These are phyloP conservation scores for Drosophila testacea DNA, from an alignment of 2,888 invertebrate species.

Conservation along the genomic window DNA sequence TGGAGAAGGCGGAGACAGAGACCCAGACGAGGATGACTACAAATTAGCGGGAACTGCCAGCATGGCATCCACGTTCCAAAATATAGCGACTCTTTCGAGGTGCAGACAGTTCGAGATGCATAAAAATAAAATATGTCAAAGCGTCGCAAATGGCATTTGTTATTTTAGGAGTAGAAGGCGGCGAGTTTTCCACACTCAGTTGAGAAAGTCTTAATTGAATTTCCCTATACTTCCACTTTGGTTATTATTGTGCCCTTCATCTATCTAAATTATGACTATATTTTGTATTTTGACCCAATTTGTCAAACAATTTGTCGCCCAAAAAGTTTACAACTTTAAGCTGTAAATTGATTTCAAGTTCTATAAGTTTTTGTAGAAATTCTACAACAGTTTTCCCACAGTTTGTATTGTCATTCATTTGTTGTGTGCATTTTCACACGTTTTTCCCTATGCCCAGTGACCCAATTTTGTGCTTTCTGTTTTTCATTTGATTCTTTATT, in stretches of 20 bases:
- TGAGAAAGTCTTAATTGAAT: constrained; percentile 20
- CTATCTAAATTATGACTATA: neutral
- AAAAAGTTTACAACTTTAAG: constrained; percentile 20
- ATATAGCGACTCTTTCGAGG: constrained; percentile 43
- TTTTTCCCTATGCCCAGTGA: constrained; percentile 39
- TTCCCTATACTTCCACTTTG: neutral
- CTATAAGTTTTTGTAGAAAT: constrained; percentile 15
- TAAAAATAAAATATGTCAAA: constrained; percentile 70
- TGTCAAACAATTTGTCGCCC: constrained; percentile 36
- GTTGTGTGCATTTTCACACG: constrained; percentile 39
- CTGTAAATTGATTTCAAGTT: constrained; percentile 29
- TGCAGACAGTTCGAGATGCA: constrained; percentile 59
- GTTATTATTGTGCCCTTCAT: neutral
- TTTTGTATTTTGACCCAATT: constrained; percentile 26
- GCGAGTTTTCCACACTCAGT: constrained; percentile 23
- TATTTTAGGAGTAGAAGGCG: constrained; percentile 31
- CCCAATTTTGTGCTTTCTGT: constrained; percentile 37
- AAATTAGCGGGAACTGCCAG: no score
- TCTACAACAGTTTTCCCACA: constrained; percentile 28
- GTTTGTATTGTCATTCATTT: constrained; percentile 21
- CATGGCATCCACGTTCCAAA: constrained; percentile 32
- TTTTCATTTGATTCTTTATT: constrained; percentile 44
- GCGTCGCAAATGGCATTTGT: constrained; percentile 54
- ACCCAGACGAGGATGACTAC: constrained; percentile 20
- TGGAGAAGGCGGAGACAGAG: constrained; percentile 1